Evolutionary conservation across 2,888 invertebrate species (phyloP), one percentile per base, ranked within the genome.

Genomic region (Chaetoderma sp.): DNA sequence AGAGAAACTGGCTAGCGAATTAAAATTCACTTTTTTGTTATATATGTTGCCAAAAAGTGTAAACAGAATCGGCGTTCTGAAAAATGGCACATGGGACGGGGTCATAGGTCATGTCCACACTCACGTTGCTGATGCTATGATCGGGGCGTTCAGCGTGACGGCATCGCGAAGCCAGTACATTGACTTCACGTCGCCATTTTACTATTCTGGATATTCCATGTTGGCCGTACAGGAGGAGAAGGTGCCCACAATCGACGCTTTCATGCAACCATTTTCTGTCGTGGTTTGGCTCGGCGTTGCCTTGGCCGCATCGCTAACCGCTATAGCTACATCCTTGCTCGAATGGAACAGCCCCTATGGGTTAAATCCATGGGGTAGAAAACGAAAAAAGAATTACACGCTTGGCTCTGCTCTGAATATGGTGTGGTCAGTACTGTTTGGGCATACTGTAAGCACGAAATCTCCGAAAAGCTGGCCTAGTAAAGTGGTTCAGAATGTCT

Each of bases 391-490:
- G 86, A 95, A 95, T 87, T 96, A 95, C 86, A 94, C 94, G 77
- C 93, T 95, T 88, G 94, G 92, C 4, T 90, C 91, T 16, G 94
- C 94, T 32, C 89, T 94, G 42, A 94, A 94, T 93, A 94, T 94
- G 68, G 94, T 95, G 92, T 95, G 94, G 94, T 95, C 95, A 30
- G 89, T 95, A 61, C 89, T 95, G 57, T 95, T 95, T 86, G 95
- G 94, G 62, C 95, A 95, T 88, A 90, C 95, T 74, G 94, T 95
- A 57, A 95, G 95, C 65, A 95, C 95, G 83, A 95, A 96, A 80
- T 95, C 95, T 27, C 96, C 96, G 28, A 95, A 96, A 87, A 94
- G 94, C 73, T 96, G 96, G 96, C 95, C 96, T 79, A 95, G 95
- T 87, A 95, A 95, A 88, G 95, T 95, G 87, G 90, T 95, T 72